Base-by-base conservation (phyloP, 1,140 invertebrate species). In the Muscidifurax raptorellus region DNA sequence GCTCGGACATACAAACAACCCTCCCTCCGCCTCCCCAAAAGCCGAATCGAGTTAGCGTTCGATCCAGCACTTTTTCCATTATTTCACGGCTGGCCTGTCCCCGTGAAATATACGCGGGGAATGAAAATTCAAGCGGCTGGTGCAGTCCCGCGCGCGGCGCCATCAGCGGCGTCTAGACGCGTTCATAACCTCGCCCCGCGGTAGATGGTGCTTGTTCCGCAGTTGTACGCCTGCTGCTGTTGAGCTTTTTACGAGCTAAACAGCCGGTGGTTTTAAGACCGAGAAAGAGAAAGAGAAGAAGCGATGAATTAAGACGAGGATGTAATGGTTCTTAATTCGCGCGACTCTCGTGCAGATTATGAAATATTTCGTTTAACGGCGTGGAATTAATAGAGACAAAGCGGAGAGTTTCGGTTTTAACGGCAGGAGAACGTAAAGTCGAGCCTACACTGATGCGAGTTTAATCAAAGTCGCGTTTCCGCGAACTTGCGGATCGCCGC, bases 141-240 rank as follows among this genome's bases (percentile, higher is more conserved):
- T 77, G 75, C 75, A 77, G 27, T 64, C 64, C 22, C 22, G 74
- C 32, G 18, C 71, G 67, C 22, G 71, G 75, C 75, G 75, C 75
- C 75, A n/a, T n/a, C n/a, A 77, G 36, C 4, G 2, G 25, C 47
- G 75, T 77, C 75, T 77, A 77, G 75, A 77, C 75, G 27, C 47
- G 44, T 59, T 59, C 47, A 32, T 64, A 77, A 77, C 75, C 47
- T 76, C 75, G 52, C 75, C 18, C n/a, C 44, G 75, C 25, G 66
- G 10, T 2, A 1, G 2, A n/a, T 4, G 64, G 66, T 28, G 66
- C 6, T 40, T 40, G 28, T 30, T 69, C 52, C 66, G 66, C 18
- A 27, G 66, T 69, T 69, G 28, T 27, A n/a, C 66, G 66, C 25
- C 66, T 69, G 66, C 66, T 69, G 18, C 66, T 27, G 18, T 27